phyloP scores from a whole-genome alignment of 1,140 invertebrate species.

The Aphis gossypii region DNA sequence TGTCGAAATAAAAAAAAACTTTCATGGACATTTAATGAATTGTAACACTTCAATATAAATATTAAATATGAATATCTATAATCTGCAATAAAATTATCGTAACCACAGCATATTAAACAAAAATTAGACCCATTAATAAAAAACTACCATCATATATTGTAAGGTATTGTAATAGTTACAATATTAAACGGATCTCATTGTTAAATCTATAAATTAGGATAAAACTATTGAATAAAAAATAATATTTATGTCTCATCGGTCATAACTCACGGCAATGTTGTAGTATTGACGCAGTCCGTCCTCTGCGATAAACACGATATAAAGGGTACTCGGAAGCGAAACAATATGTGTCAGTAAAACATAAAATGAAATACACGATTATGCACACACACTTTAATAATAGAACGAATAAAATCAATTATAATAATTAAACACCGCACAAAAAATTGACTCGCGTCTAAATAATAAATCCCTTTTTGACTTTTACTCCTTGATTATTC shows the following conservation, averaged over 20 bases:
- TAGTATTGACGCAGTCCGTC: not conserved
- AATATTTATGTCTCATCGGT: not conserved
- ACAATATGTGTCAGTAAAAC: not conserved
- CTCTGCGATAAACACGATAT: not conserved
- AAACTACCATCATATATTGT: not conserved
- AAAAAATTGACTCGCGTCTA: not conserved
- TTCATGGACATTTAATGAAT: not conserved
- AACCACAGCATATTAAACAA: not conserved
- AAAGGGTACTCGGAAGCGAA: not conserved
- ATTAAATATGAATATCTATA: not conserved
- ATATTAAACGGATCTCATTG: not conserved
- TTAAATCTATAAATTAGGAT: not conserved
- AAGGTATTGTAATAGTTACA: not conserved
- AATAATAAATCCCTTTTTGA: not conserved
- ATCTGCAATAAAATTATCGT: not conserved
- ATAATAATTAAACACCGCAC: not conserved
- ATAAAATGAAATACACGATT: not conserved
- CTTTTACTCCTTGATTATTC: not conserved
- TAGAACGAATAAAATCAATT: not conserved
- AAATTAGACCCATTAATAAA: not conserved
- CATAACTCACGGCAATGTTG: not conserved
- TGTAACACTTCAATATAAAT: not conserved
- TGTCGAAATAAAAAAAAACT: not conserved
- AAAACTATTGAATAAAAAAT: not conserved
- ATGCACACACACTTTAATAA: not conserved